Evolutionary conservation across 2,888 invertebrate species (phyloP).

Genomic region (Chouioia cunea): DNA sequence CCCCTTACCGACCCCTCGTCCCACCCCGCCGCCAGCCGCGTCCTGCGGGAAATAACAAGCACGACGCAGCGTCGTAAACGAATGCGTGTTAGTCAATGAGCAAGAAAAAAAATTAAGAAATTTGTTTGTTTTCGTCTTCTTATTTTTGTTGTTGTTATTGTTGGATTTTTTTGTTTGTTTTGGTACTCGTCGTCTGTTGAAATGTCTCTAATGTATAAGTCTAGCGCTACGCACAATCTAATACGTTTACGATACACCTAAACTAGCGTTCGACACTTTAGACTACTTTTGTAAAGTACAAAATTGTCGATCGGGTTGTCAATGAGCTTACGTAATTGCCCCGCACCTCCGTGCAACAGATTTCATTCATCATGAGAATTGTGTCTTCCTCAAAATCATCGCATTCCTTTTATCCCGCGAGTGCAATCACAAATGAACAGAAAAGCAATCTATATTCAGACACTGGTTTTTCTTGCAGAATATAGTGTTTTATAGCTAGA

Average conservation of each 20-base stretch:
- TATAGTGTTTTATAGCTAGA: neutral
- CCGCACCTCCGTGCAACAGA: conserved; percentile 62
- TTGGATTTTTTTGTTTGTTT: too few species aligned
- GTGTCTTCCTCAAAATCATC: conserved; percentile 55
- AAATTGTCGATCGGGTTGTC: conserved; percentile 2
- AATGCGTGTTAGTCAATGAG: conserved; percentile 48
- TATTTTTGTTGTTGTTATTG: neutral
- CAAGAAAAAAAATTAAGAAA: conserved; percentile 32
- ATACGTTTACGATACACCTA: conserved; percentile 1
- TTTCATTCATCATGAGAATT: conserved; percentile 63
- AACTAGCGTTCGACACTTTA: conserved; percentile 9
- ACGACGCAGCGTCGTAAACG: conserved; percentile 58
- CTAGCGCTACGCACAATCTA: neutral
- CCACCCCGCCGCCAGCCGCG: conserved; percentile 66
- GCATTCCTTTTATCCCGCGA: conserved; percentile 59
- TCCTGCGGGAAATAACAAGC: conserved; percentile 67
- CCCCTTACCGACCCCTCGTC: conserved; percentile 75
- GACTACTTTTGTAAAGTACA: conserved; percentile 18
- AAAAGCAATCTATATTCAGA: conserved; percentile 36
- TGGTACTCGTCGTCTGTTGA: too few species aligned
- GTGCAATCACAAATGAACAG: conserved; percentile 39
- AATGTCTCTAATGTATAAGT: neutral
- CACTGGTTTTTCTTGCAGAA: conserved; percentile 8
- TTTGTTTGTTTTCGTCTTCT: conserved; percentile 7
- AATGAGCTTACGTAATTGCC: conserved; percentile 64